Evolutionary conservation across 2,888 invertebrate species (phyloP), one percentile per base, ranked within the genome.

Genomic region (Itoplectis maculator): DNA sequence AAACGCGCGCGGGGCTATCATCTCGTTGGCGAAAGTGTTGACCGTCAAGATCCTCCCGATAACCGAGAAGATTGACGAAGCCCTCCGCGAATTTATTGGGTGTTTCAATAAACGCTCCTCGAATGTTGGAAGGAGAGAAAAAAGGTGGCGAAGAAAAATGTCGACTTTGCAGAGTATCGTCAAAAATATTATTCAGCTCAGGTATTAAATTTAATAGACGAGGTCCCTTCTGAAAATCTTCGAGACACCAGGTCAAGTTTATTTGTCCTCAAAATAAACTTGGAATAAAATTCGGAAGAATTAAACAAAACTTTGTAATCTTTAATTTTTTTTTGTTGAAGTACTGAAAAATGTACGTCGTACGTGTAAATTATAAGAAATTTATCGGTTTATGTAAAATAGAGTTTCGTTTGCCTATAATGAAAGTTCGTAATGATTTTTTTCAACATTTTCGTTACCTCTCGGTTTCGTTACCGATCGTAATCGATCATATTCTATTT

Each of bases 11-110:
- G 70, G 37, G 40, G 56, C 37, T 7, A 65, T 63, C 56, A 65
- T 74, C 81, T 37, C 66, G 68, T 77, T 81, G 72, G 81, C 77
- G 72, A 81, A 77, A 77, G 81, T 81, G 77, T 68, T 40, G 77
- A 54, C 51, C 59, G 54, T 70, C 45, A 54, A 77, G 72, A 81
- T 81, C 65, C 56, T 54, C 54, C n/a, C 66, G 73, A 78, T 49
- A n/a, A n/a, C 42, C 45, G 54, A n/a, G 29, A 68, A 65, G 61
- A 78, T 65, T 51, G 69, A 69, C 66, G 72, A 76, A 66, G 61
- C 68, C 47, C 47, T 66, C 37, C 45, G 63, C 40, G 23, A 73
- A 78, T 81, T 81, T 68, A 81, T 78, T 40, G 20, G 61, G 59
- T 78, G 68, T 81, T 65, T 47, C 76, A 45, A 61, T 66, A 74